Evolutionary conservation across 1,140 invertebrate genomes (phyloP).

Genomic region (Drosophila tani): DNA sequence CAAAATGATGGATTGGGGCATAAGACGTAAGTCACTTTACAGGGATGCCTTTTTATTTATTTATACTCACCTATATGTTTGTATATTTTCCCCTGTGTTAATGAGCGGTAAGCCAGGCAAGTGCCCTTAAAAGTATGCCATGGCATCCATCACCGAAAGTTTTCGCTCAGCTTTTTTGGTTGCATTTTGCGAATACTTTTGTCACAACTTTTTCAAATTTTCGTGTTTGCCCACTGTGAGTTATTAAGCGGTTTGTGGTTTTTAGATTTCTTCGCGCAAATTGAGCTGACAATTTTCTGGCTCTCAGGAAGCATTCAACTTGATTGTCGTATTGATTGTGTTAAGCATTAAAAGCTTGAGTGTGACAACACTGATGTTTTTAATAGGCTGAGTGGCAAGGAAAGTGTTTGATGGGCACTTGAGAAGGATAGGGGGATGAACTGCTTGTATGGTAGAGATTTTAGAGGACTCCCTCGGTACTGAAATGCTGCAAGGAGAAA

Average conservation of each 20-base stretch:
- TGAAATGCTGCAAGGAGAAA: not conserved
- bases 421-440: not conserved
- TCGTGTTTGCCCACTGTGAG: constrained; percentile 17
- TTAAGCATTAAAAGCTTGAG: constrained; percentile 28
- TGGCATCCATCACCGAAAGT: constrained; percentile 17
- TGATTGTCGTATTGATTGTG: constrained; percentile 39
- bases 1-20: constrained; percentile 92
- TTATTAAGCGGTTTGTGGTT: constrained; percentile 41
- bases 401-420: constrained; percentile 18
- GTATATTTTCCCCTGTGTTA: constrained; percentile 23
- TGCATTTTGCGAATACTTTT: constrained; percentile 39
- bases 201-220: constrained; percentile 38
- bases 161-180: constrained; percentile 27
- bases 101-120: constrained; percentile 37
- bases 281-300: constrained; percentile 35
- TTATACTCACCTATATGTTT: constrained; percentile 5
- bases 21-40: constrained; percentile 89
- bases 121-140: constrained; percentile 57
- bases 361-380: constrained; percentile 20
- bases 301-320: constrained; percentile 6
- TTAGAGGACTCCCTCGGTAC: not conserved
- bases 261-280: constrained; percentile 24
- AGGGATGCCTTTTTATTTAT: constrained; percentile 8
- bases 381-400: constrained; percentile 15
- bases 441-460: not conserved